Evolutionary conservation across 2,113 vertebrate species (phyloP), one percentile per base, ranked within the genome.

Genomic region (Crotalus helleri): DNA sequence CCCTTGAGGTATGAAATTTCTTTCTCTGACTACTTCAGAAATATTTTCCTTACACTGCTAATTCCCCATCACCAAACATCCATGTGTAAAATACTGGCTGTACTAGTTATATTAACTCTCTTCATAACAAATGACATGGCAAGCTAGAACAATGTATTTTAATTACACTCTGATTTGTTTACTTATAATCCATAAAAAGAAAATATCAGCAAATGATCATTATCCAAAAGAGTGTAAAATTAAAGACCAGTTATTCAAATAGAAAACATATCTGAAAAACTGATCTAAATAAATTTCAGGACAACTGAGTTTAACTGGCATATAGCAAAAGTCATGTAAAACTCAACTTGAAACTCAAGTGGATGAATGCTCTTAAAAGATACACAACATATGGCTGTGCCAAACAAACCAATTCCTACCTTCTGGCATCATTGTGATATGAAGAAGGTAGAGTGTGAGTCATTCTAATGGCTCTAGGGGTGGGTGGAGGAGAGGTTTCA

Each of bases 401-500:
- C 9, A 10, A 0, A 0, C 21, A 44, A 58, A 12, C 51, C 74
- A 13, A 0, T 12, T 17, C 96, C 93, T 94, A 99, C 99, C 99
- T 98, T 95, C 99, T 98, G 91, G 98, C 97, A 64, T 99, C 99
- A 1, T 99, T 99, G 97, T 99, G 99, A 95, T 99, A 99, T 19
- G 99, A 99, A 95, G 99, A 98, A 93, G 99, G 99, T 95, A 99
- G 98, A 58, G 99, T 99, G 96, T 98, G 99, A 87, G 99, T 99
- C 99, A 99, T 99, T 95, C 99, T 98, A 94, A 99, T 97, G 12
- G 98, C 98, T 96, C 99, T 98, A 1, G 99, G 99, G 29, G 99
- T 99, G 5, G 99, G 95, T 86, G 99, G 99, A 88, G 99, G 99
- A 87, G 99, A 99, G 4, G 99, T 99, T 98, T 99, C 99, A 96